These are phyloP conservation scores for Oxycera nigricornis DNA, from an alignment of 2,888 invertebrate genomes.

Conservation along the genomic window DNA sequence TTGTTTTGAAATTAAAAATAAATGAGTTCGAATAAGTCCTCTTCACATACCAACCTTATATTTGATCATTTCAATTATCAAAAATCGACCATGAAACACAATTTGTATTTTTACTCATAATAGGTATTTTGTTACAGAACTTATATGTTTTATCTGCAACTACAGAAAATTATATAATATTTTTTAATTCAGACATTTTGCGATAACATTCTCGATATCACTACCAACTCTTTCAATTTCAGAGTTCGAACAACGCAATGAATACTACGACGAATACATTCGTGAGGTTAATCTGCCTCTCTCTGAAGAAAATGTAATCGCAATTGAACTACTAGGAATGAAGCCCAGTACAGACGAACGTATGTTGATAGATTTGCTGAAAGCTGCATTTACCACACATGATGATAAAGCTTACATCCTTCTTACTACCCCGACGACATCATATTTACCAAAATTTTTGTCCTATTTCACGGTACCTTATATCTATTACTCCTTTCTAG, in stretches of 20 bases:
- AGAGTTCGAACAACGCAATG: neutral
- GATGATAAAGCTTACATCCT: slow-evolving; percentile 65
- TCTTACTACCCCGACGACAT: slow-evolving; percentile 30
- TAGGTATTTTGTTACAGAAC: no score
- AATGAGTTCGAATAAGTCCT: no score
- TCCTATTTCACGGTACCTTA: slow-evolving; percentile 41
- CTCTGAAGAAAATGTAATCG: slow-evolving; percentile 65
- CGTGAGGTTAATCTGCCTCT: neutral
- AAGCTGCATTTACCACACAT: slow-evolving; percentile 70
- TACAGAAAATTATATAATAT: no score
- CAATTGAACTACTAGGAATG: slow-evolving; percentile 68
- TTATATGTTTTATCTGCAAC: no score
- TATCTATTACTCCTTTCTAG: neutral
- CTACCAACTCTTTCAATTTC: no score
- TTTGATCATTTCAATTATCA: no score
- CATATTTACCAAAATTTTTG: slow-evolving; percentile 3
- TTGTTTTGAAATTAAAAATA: no score
- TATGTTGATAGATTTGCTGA: slow-evolving; percentile 65
- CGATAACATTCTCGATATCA: no score
- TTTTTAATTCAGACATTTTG: no score
- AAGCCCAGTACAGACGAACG: slow-evolving; percentile 64
- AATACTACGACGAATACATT: slow-evolving; percentile 2
- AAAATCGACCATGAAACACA: no score
- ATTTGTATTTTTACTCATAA: no score
- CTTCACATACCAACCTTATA: no score